Evolutionary conservation across 2,797 vertebrate genomes (phyloP).

Genomic region (Decapterus maruadsi): DNA sequence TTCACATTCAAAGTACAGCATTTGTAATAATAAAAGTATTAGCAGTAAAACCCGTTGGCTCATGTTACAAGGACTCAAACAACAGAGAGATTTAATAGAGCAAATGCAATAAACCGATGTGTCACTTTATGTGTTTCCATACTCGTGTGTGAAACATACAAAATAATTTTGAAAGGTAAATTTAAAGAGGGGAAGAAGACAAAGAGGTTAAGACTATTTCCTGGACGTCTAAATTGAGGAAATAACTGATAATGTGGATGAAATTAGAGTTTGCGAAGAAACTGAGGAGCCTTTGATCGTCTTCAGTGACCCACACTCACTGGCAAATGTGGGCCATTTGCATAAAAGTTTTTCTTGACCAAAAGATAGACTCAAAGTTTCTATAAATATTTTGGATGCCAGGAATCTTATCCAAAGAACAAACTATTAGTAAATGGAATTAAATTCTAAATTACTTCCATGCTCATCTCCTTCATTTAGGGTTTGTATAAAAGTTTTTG

Average conservation of each 20-base stretch:
- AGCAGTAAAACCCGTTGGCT: constrained; percentile 57
- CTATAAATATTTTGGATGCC: not conserved
- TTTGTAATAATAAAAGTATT: constrained; percentile 64
- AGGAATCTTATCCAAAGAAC: not conserved
- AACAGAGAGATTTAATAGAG: constrained; percentile 59
- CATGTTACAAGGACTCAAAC: constrained; percentile 59
- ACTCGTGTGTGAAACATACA: not conserved
- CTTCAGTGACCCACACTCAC: not conserved
- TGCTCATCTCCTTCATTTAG: no score
- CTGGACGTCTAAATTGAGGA: not conserved
- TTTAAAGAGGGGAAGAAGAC: not conserved
- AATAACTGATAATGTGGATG: not conserved
- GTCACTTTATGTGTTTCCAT: not conserved
- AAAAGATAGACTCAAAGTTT: not conserved
- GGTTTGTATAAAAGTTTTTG: no score
- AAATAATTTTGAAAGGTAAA: not conserved
- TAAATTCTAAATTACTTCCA: no score
- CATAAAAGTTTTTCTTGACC: not conserved
- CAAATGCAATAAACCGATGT: constrained; percentile 45
- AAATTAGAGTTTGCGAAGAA: not conserved
- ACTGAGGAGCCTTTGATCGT: not conserved
- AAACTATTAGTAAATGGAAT: no score
- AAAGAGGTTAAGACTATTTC: constrained; percentile 1
- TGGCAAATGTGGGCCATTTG: not conserved
- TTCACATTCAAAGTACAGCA: constrained; percentile 65